Percentiles rank a stretch among this genome's conserved stretches.
Evolutionary conservation across 2,888 invertebrate genomes (phyloP).

Genomic region (Ormia ochracea): DNA sequence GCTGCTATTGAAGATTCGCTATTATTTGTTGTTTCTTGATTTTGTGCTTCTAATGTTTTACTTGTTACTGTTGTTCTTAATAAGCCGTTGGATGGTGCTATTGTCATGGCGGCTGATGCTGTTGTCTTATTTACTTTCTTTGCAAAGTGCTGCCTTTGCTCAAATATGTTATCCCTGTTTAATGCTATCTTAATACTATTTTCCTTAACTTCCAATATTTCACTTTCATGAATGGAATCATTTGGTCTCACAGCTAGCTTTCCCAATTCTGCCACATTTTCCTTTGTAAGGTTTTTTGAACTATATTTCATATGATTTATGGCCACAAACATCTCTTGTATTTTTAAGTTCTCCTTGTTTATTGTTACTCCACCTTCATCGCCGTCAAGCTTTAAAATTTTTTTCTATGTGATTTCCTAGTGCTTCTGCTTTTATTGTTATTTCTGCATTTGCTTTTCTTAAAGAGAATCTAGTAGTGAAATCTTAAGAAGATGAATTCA

Average conservation of each 20-base stretch:
- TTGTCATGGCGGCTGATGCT: constrained; percentile 31
- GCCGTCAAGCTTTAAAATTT: constrained; percentile 20
- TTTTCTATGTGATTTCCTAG: constrained; percentile 13
- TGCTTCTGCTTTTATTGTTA: constrained; percentile 9
- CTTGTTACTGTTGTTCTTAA: constrained; percentile 33
- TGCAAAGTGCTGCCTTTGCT: constrained; percentile 8
- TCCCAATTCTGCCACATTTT: constrained; percentile 48
- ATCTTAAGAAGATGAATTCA: constrained; percentile 24
- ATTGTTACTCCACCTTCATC: background rate
- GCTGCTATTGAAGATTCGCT: constrained; percentile 36
- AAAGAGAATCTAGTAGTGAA: constrained; percentile 32
- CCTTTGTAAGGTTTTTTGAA: constrained; percentile 65
- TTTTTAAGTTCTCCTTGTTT: constrained; percentile 25
- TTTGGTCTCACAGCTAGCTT: constrained; percentile 17
- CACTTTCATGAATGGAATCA: background rate
- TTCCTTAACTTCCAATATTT: constrained; percentile 42
- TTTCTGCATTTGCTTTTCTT: background rate
- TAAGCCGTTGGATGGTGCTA: constrained; percentile 25
- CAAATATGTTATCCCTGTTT: constrained; percentile 29
- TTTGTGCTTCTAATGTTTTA: constrained; percentile 41
- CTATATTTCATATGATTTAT: constrained; percentile 71
- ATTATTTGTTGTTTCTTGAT: constrained; percentile 35
- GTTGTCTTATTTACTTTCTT: constrained; percentile 30
- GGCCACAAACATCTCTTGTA: constrained; percentile 70
- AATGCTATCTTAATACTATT: constrained; percentile 57